These are phyloP conservation scores for Zaprionus capensis DNA, from an alignment of 1,140 invertebrate genomes.

Conservation along the genomic window DNA sequence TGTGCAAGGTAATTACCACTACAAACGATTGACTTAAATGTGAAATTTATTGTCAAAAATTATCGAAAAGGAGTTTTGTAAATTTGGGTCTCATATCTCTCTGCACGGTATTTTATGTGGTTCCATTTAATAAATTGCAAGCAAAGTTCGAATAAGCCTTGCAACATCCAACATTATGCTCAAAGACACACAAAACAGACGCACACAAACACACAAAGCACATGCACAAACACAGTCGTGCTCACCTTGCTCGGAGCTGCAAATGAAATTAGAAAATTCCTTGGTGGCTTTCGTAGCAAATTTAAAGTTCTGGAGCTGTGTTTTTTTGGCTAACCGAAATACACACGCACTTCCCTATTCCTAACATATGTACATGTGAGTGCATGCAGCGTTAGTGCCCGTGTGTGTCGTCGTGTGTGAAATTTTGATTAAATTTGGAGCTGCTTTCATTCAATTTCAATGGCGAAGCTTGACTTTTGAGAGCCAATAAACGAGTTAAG, in stretches of 20 bases:
- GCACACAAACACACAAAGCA: background rate
- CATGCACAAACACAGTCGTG: background rate
- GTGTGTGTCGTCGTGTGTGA: slow-evolving; percentile 8
- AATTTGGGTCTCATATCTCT: too few species aligned
- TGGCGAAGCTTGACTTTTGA: slow-evolving; percentile 25
- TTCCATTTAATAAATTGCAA: background rate
- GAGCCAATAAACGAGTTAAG: slow-evolving; percentile 46
- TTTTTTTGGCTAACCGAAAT: slow-evolving; percentile 12
- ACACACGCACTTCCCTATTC: background rate
- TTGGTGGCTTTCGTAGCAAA: slow-evolving; percentile 3
- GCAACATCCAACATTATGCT: background rate
- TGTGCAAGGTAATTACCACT: too few species aligned
- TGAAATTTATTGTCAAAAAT: too few species aligned
- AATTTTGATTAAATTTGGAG: slow-evolving; percentile 35
- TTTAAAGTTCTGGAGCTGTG: background rate
- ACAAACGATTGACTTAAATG: too few species aligned
- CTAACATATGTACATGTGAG: background rate
- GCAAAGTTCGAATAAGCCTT: background rate
- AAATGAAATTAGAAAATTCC: slow-evolving; percentile 44
- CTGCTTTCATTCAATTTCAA: slow-evolving; percentile 40
- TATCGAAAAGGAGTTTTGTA: too few species aligned
- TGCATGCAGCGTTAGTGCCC: background rate
- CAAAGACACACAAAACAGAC: background rate
- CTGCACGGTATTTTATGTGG: background rate
- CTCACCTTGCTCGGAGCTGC: slow-evolving; percentile 11